Base-by-base conservation (phyloP, 2,113 vertebrate genomes). In the Eulemur rufifrons region DNA sequence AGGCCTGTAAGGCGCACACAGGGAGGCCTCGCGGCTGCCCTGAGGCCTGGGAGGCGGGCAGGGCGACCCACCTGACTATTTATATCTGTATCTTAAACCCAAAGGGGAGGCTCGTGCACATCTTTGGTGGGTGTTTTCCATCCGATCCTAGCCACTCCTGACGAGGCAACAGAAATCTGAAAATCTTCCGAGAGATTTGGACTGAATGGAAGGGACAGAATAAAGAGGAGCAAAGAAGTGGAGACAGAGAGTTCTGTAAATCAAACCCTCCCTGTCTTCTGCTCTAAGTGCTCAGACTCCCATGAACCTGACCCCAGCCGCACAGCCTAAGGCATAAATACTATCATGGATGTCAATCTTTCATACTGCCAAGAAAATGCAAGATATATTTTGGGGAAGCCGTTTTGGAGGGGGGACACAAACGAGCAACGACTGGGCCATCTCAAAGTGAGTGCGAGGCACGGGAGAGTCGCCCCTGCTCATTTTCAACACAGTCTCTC, bases 1-100 rank as follows among this genome's bases (percentile, higher is more conserved):
- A 98, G 98, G 98, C 96, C 98, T 96, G 88, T 96, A 97, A 97
- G 50, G 98, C 98, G 98, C 98, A 98, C 98, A 97, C 94, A 85
- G 96, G 97, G 98, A 98, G 97, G 92, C 96, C 98, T 47, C 83
- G 86, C 98, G 2, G 98, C 96, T 54, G 77, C 64, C 85, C 85
- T 0, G 32, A 96, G 94, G 96, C 81, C 92, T 5, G 91, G 96
- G 97, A 96, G 69, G 84, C 34, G 69, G 97, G 50, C 86, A 82
- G 47, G 83, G 89, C 5, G 8, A 5, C n/a, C 4, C 6, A 61
- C 54, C 54, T 45, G 0, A 8, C n/a, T 21, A 25, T 7, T 42
- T 34, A 42, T 0, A 20, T 21, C n/a, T 8, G 1, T 1, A 12
- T 94, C 97, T 97, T 95, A 94, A 97, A 96, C 94, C 84, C 78